phyloP scores from a whole-genome alignment of 2,113 vertebrate genomes.

The Oxygymnocypris stewartii region DNA sequence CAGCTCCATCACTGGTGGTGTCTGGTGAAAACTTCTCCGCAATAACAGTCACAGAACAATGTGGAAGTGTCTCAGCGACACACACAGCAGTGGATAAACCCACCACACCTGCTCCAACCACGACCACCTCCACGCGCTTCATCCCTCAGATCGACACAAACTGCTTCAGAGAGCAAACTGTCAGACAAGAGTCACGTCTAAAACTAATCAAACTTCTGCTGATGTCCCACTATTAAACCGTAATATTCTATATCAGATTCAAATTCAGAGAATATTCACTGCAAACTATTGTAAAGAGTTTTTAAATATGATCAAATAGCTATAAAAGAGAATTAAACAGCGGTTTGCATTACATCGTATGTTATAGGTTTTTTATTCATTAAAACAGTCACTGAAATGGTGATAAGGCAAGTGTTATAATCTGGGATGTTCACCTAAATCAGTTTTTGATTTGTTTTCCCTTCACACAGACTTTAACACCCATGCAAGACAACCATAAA shows the following conservation, averaged over 20 bases:
- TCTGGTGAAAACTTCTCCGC: constrained; percentile 85
- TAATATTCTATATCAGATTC: neutral
- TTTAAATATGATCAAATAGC: too few species aligned
- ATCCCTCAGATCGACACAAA: constrained; percentile 55
- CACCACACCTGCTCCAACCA: constrained; percentile 86
- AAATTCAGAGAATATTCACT: too few species aligned
- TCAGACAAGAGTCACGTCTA: too few species aligned
- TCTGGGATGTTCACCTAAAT: neutral
- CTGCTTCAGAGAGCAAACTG: too few species aligned
- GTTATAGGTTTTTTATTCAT: too few species aligned
- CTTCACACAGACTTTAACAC: neutral
- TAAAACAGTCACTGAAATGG: neutral
- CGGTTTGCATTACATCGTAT: too few species aligned
- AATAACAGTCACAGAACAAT: constrained; percentile 78
- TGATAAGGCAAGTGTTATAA: neutral
- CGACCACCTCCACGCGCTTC: constrained; percentile 66
- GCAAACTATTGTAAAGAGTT: too few species aligned
- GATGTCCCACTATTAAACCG: neutral
- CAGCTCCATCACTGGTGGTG: constrained; percentile 89
- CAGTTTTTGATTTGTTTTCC: neutral
- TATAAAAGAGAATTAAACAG: too few species aligned
- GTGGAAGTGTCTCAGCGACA: constrained; percentile 73
- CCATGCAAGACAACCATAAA: neutral
- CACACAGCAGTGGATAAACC: constrained; percentile 88
- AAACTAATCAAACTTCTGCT: neutral